Base-by-base conservation (phyloP, 1,140 invertebrate species). In the Macrobrachium nipponense region DNA sequence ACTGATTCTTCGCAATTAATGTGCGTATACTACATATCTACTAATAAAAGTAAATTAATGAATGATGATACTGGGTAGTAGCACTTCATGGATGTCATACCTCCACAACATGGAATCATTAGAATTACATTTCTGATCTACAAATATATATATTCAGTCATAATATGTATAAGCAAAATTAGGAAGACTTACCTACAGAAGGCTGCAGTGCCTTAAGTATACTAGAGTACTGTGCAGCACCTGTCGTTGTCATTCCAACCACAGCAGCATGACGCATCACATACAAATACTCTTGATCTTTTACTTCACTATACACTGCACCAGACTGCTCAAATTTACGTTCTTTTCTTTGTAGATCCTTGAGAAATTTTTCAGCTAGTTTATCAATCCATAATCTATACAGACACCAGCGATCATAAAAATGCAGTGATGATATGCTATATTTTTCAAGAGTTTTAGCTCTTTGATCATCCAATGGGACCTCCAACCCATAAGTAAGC, bases 181-280 rank as follows among this genome's bases (percentile, higher is more conserved):
- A 51, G 51, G 51, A 51, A 51, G 51, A 59, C 87, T 85, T 81
- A 87, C 88, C 88, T 81, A 96, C 94, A 86, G 93, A 92, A 59
- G 94, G 93, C 73, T 92, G 90, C 27, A 96, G 89, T n/a, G 92
- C 90, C 77, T 93, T 90, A n/a, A 97, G 90, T 15, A 95, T 86
- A n/a, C 92, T 92, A 58, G 93, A 92, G 18, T 94, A 90, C 73
- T 94, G 93, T 11, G 95, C 95, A 1, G 95, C 95, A 72, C 94
- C 94, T 18, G 94, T 95, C 5, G 95, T 96, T 0, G 96, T 97
- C 93, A 96, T 94, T 12, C 95, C 96, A 60, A 96, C 90, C 18
- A 96, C 91, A 8, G 82, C 78, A 5, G 76, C 86, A n/a, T 78
- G 64, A 15, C 86, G 72, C 77, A 87, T 87, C 23, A 83, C 43